Evolutionary conservation across 2,888 invertebrate species (phyloP).

Genomic region (Seira musarum): DNA sequence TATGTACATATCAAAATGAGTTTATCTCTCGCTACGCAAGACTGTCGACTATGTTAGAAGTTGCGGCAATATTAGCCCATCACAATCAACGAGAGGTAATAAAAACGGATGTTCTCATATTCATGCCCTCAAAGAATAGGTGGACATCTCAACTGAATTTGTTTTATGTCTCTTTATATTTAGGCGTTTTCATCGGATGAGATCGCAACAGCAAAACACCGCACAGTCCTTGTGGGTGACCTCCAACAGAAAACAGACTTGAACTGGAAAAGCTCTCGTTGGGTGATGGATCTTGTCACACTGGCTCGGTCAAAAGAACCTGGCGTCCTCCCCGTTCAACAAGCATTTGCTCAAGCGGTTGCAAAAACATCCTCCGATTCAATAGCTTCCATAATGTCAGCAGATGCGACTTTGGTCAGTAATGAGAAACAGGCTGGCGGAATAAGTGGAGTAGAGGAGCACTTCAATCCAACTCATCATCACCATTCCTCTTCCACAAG

Average conservation of each 20-base stretch:
- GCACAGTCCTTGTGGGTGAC: constrained; percentile 85
- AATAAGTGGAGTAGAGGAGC: constrained; percentile 21
- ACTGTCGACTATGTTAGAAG: constrained; percentile 92
- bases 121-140: neutral
- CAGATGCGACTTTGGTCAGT: constrained; percentile 53
- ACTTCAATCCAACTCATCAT: constrained; percentile 54
- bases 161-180: constrained; percentile 25
- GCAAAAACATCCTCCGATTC: constrained; percentile 60
- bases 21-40: constrained; percentile 93
- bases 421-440: constrained; percentile 49
- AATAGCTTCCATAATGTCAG: constrained; percentile 58
- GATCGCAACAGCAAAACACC: constrained; percentile 87
- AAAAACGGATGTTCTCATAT: neutral
- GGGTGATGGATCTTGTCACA: constrained; percentile 96
- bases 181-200: constrained; percentile 93
- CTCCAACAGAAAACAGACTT: constrained; percentile 88
- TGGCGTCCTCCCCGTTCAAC: constrained; percentile 72
- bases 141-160: constrained; percentile 29
- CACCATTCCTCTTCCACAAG: too few relatives aligned
- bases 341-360: constrained; percentile 56
- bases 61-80: constrained; percentile 92
- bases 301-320: constrained; percentile 87
- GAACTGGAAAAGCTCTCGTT: constrained; percentile 94
- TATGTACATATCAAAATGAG: constrained; percentile 93
- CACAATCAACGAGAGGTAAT: constrained; percentile 88